phyloP scores from a whole-genome alignment of 64 coral and sea anemone species.

The Pocillopora damicornis region DNA sequence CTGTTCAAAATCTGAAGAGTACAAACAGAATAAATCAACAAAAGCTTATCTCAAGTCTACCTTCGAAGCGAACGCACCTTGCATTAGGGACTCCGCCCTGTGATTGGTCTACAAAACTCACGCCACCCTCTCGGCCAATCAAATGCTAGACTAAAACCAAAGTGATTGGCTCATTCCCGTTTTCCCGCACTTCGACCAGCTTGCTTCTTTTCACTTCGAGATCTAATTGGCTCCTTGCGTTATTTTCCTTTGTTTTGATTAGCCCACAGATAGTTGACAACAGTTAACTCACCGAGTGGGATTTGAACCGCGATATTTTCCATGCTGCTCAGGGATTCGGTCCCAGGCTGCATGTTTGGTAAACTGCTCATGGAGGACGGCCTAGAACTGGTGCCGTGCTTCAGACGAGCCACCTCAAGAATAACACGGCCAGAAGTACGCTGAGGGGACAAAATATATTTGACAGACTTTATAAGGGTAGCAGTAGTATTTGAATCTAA shows the following conservation, averaged over 20 bases:
- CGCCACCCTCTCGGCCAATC: too few species aligned
- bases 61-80: too few species aligned
- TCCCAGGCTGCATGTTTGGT: conserved; percentile 56
- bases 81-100: too few species aligned
- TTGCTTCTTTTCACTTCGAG: too few species aligned
- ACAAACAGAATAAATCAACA: neutral
- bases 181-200: too few species aligned
- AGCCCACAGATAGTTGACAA: neutral
- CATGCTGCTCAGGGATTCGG: conserved; percentile 62
- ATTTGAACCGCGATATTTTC: conserved; percentile 55
- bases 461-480: neutral
- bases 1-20: neutral
- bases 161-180: too few species aligned
- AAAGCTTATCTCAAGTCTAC: neutral
- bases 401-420: conserved; percentile 79
- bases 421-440: conserved; percentile 74
- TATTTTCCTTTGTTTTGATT: too few species aligned
- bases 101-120: too few species aligned
- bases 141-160: too few species aligned
- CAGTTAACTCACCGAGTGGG: conserved; percentile 3
- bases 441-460: conserved; percentile 25
- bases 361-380: conserved; percentile 87
- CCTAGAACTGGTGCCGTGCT: conserved; percentile 74
- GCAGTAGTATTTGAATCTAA: too few species aligned
- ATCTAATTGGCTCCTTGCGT: too few species aligned